Conservation (phyloP, 2,888 invertebrate species). For the Mystacides longicornis region DNA sequence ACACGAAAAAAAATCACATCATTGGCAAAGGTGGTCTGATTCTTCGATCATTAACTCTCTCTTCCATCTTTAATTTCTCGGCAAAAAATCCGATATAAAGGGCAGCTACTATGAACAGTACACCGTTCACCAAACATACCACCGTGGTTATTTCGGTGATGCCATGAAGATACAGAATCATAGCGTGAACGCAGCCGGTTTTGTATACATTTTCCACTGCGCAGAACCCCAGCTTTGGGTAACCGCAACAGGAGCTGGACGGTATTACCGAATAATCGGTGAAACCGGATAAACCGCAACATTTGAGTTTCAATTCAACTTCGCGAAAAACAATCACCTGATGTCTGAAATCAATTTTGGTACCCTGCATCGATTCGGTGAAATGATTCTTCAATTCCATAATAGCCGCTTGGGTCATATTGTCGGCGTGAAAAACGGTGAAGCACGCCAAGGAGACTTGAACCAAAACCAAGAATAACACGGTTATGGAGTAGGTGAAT, state of each 20-base stretch:
- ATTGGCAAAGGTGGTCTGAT: too few species aligned
- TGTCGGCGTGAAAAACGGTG: constrained; percentile 13
- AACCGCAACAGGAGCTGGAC: constrained; percentile 1
- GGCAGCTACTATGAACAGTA: constrained; percentile 10
- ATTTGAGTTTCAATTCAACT: constrained; percentile 1
- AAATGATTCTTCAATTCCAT: constrained; percentile 6
- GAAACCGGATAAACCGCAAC: constrained; percentile 8
- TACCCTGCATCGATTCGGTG: neutral
- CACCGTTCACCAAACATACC: constrained; percentile 8
- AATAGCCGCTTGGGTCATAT: neutral
- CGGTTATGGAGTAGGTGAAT: constrained; percentile 10
- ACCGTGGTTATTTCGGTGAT: constrained; percentile 9
- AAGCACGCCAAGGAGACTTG: constrained; percentile 12
- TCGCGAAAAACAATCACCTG: neutral
- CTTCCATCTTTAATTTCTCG: constrained; percentile 9
- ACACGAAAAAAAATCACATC: too few species aligned
- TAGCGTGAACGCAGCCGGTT: constrained; percentile 3
- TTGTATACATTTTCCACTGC: neutral
- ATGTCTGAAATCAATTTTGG: neutral
- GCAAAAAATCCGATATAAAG: constrained; percentile 14
- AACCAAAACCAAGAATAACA: constrained; percentile 9
- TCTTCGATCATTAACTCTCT: neutral
- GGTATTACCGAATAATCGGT: constrained; percentile 3
- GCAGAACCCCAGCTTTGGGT: neutral
- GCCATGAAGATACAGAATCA: constrained; percentile 5